phyloP scores from a whole-genome alignment of 2,113 vertebrate species.

The Eidolon helvum region DNA sequence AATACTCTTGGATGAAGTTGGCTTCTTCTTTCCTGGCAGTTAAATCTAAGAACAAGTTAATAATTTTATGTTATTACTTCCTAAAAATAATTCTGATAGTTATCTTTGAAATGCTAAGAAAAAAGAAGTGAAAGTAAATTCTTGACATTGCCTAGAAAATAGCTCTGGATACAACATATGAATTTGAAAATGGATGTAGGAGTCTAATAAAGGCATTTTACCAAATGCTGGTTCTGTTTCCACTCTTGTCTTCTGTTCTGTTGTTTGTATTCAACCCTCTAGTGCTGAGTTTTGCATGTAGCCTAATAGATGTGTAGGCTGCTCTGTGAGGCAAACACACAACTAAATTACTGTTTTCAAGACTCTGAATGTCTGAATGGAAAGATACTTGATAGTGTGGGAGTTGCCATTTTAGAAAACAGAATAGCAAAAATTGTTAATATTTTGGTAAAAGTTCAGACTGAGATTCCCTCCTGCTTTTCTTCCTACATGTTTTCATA shows the following conservation, averaged over 20 bases:
- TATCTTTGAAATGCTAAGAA: conserved; percentile 10
- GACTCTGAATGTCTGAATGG: conserved; percentile 35
- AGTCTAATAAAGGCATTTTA: neutral
- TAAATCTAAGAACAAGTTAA: neutral
- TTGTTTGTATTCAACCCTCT: neutral
- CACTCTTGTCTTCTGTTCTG: neutral
- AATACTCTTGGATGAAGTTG: conserved; percentile 48
- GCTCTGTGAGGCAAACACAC: conserved; percentile 7
- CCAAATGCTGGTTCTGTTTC: neutral
- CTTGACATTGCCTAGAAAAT: neutral
- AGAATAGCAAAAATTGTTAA: conserved; percentile 59
- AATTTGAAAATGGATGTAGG: conserved; percentile 14
- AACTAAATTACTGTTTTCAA: conserved; percentile 62
- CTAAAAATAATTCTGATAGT: conserved; percentile 42
- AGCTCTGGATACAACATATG: neutral
- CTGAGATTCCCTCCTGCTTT: neutral
- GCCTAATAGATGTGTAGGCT: conserved; percentile 43
- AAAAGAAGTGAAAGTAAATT: neutral
- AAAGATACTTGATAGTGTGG: conserved; percentile 62
- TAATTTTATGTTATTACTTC: conserved; percentile 7
- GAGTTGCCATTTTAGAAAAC: conserved; percentile 55
- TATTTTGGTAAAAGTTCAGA: conserved; percentile 64
- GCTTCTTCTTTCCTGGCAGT: conserved; percentile 25
- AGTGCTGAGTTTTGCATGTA: conserved; percentile 26
- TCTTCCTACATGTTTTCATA: conserved; percentile 59